A percentile compares a stretch with the other conserved stretches of the same genome.
Evolutionary conservation across 2,797 vertebrate genomes (phyloP).

Genomic region (Arnoldichthys spilopterus): DNA sequence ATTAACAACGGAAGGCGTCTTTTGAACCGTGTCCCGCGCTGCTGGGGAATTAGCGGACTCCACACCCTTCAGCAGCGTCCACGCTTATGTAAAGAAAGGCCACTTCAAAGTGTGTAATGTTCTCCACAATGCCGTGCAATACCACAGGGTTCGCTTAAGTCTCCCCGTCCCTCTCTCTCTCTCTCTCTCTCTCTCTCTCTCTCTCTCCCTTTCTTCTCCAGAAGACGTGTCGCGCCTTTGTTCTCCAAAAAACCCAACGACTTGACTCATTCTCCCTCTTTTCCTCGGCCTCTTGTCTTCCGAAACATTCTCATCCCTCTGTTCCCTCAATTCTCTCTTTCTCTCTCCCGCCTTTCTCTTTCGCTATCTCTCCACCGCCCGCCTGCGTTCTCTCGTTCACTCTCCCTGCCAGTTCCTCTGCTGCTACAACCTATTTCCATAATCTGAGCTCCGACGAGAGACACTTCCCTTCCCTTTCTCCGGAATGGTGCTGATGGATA

Average conservation of each 20-base stretch:
- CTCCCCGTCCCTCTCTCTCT: conserved; percentile 41
- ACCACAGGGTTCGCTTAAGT: background rate
- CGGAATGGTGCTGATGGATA: conserved; percentile 29
- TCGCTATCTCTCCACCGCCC: background rate
- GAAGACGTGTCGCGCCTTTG: too few relatives aligned
- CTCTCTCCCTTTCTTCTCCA: too few relatives aligned
- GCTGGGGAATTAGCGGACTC: conserved; percentile 57
- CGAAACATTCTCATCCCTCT: too few relatives aligned
- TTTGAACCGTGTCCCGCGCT: conserved; percentile 48
- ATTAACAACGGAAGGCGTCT: conserved; percentile 49
- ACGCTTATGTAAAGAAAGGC: conserved; percentile 35
- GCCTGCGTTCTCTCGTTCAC: background rate
- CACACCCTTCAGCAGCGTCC: background rate
- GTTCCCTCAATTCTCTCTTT: too few relatives aligned
- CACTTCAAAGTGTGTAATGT: conserved; percentile 61
- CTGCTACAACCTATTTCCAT: conserved; percentile 65
- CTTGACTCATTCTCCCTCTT: too few relatives aligned
- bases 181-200: background rate
- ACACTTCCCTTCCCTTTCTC: conserved; percentile 16
- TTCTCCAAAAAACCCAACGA: too few relatives aligned
- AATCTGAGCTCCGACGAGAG: conserved; percentile 47
- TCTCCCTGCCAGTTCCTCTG: conserved; percentile 54
- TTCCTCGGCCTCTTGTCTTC: too few relatives aligned
- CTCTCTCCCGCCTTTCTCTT: conserved; percentile 45
- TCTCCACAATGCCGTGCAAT: conserved; percentile 52